Evolutionary conservation across 92 coral and sea anemone species (phyloP).

Genomic region (Zoanthus sansibaricus): DNA sequence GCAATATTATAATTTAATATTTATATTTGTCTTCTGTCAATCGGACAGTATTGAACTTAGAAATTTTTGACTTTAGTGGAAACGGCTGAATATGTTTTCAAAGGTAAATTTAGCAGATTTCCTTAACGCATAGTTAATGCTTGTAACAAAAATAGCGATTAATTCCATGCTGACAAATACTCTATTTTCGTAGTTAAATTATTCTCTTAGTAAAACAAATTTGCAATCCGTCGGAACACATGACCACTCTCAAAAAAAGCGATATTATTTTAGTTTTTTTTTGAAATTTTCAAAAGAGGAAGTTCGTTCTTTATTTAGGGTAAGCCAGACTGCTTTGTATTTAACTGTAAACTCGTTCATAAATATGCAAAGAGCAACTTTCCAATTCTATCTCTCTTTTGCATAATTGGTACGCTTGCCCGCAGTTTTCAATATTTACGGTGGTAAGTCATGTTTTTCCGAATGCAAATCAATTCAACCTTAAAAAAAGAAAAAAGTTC

Average conservation of each 20-base stretch:
- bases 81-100: conserved; percentile 10
- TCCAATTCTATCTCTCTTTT: conserved; percentile 23
- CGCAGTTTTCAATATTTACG: conserved; percentile 28
- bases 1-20: not conserved
- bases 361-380: conserved; percentile 33
- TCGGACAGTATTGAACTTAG: not conserved
- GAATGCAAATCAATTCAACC: not conserved
- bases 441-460: not conserved
- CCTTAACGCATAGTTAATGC: not conserved
- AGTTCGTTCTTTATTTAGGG: conserved; percentile 29
- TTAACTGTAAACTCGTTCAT: conserved; percentile 32
- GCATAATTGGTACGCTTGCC: conserved; percentile 42
- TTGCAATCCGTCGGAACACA: not conserved
- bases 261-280: conserved; percentile 8
- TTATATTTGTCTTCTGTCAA: conserved; percentile 2
- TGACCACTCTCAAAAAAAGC: not conserved
- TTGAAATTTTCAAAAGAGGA: conserved; percentile 42
- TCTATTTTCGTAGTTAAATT: not conserved
- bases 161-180: not conserved
- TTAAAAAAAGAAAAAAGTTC: not conserved
- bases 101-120: not conserved
- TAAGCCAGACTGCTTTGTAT: conserved; percentile 26
- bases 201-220: not conserved
- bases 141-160: conserved; percentile 18
- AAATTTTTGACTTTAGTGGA: not conserved